phyloP scores from a whole-genome alignment of 2,888 invertebrate species.

The Melipona beecheii region DNA sequence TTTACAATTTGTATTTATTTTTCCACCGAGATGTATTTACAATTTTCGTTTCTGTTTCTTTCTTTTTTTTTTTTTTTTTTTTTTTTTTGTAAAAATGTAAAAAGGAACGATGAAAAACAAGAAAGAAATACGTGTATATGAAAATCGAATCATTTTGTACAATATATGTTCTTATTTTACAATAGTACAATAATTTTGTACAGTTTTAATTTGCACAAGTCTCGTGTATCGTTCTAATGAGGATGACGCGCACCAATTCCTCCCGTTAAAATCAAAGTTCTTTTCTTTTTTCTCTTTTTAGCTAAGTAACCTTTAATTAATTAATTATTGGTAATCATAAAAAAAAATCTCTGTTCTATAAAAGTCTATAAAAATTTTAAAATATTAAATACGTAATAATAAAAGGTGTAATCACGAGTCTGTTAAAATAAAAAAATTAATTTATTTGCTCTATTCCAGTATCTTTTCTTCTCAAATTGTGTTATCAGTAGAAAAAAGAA shows the following conservation, averaged over 20 bases:
- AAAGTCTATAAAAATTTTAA: constrained; percentile 4
- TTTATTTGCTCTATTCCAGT: neutral
- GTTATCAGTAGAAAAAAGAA: neutral
- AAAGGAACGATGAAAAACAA: constrained; percentile 3
- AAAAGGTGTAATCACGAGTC: neutral
- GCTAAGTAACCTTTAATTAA: neutral
- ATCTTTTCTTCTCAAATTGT: neutral
- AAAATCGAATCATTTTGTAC: constrained; percentile 30
- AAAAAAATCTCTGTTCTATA: neutral
- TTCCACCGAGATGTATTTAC: constrained; percentile 50
- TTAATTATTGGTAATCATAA: neutral
- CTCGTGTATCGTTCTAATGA: neutral
- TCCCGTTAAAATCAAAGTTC: neutral
- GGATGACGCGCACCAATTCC: neutral
- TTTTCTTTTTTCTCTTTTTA: neutral
- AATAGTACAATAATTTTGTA: constrained; percentile 35
- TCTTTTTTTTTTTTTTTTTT: no score
- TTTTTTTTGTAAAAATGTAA: neutral
- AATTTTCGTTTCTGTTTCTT: constrained; percentile 3
- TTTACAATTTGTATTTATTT: constrained; percentile 49
- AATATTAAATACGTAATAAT: neutral
- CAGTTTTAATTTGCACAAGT: constrained; percentile 19
- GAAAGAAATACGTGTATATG: constrained; percentile 5
- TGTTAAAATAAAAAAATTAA: neutral
- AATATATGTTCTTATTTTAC: constrained; percentile 29